Evolutionary conservation across 2,113 vertebrate genomes (phyloP).

Genomic region (Varanus salvator): DNA sequence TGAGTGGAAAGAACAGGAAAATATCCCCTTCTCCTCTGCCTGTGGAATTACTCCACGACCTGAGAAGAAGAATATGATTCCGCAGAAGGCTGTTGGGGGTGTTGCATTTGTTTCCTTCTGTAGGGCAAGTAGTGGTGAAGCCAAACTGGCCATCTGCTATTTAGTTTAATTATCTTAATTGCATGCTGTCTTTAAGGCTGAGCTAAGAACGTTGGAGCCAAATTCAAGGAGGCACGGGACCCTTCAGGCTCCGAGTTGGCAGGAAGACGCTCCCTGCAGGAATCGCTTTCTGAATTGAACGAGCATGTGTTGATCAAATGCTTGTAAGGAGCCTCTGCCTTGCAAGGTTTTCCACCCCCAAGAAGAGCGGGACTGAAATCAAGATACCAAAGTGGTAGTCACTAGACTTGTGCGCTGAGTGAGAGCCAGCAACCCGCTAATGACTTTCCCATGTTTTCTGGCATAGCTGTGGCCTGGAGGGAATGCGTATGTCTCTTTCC

Average conservation of each 20-base stretch:
- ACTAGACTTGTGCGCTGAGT: neutral
- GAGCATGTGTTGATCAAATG: neutral
- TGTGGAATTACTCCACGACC: constrained; percentile 14
- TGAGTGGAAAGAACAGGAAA: neutral
- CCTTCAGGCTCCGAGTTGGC: neutral
- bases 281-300: neutral
- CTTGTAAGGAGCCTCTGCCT: neutral
- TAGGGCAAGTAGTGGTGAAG: constrained; percentile 16
- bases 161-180: constrained; percentile 61
- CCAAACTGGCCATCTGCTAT: constrained; percentile 49
- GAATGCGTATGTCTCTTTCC: neutral
- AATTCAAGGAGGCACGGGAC: neutral
- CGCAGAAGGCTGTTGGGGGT: neutral
- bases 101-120: constrained; percentile 23
- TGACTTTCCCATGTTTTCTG: constrained; percentile 38
- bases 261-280: neutral
- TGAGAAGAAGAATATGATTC: neutral
- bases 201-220: constrained; percentile 23
- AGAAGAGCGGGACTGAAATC: neutral
- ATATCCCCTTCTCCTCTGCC: neutral
- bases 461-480: constrained; percentile 15
- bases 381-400: neutral
- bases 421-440: neutral
- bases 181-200: constrained; percentile 20
- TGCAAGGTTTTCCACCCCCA: neutral